Conservation (phyloP, 2,113 vertebrate species). For the Plecturocebus donacophilus region DNA sequence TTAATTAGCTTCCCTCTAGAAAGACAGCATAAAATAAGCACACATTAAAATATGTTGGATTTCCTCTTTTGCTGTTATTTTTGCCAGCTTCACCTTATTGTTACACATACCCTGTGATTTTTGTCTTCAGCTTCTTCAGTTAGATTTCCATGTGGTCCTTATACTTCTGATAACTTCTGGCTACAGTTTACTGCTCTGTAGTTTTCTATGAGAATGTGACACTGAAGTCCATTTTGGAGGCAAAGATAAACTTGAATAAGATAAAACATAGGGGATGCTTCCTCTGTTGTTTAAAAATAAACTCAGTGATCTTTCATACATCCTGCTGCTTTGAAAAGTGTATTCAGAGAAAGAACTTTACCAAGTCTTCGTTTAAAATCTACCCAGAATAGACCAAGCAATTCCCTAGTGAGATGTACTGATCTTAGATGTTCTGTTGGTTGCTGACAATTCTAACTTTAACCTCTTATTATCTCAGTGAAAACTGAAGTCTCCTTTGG, state of each 20-base stretch:
- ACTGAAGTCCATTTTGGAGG: not conserved
- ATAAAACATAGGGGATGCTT: constrained; percentile 43
- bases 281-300: constrained; percentile 59
- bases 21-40: not conserved
- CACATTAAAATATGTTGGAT: not conserved
- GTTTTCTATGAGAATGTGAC: not conserved
- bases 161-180: not conserved
- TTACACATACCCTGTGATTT: not conserved
- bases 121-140: not conserved
- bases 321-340: constrained; percentile 48
- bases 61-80: not conserved
- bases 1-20: not conserved
- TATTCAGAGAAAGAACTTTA: constrained; percentile 30
- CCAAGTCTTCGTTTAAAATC: constrained; percentile 37
- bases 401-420: constrained; percentile 19
- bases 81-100: not conserved
- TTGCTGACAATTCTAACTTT: not conserved
- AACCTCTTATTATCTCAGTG: not conserved
- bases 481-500: not conserved
- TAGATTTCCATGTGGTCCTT: not conserved
- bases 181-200: not conserved
- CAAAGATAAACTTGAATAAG: constrained; percentile 23
- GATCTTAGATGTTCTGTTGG: not conserved
- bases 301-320: not conserved
- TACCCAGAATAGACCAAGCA: constrained; percentile 31